phyloP scores from a whole-genome alignment of 1,140 invertebrate species.

The Probaryconus sp. region DNA sequence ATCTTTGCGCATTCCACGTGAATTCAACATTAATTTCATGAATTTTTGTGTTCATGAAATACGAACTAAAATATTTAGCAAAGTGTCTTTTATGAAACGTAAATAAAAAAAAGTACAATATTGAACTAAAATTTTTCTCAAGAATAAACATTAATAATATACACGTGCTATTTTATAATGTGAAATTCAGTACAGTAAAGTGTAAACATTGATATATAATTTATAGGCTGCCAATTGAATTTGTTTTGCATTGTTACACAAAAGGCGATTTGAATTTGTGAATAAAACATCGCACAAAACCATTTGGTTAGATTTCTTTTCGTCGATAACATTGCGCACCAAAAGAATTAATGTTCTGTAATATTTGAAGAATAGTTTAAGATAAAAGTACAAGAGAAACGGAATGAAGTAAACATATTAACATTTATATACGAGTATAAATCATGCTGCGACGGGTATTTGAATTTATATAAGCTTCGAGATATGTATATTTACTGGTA shows the following conservation, averaged over 20 bases:
- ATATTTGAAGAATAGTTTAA: slow-evolving; percentile 46
- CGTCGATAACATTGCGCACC: slow-evolving; percentile 30
- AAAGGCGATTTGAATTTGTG: slow-evolving; percentile 53
- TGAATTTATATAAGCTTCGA: slow-evolving; percentile 30
- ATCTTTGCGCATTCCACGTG: too few relatives aligned
- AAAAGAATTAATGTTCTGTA: slow-evolving; percentile 46
- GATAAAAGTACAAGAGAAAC: slow-evolving; percentile 41
- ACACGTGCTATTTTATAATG: slow-evolving; percentile 1
- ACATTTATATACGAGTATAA: slow-evolving; percentile 40
- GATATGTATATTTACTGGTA: slow-evolving; percentile 19
- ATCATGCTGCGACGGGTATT: slow-evolving; percentile 17
- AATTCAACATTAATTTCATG: too few relatives aligned
- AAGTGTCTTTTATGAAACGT: too few relatives aligned
- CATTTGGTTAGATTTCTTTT: slow-evolving; percentile 34
- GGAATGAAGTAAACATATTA: slow-evolving; percentile 48
- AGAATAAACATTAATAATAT: too few relatives aligned
- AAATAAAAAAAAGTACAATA: too few relatives aligned
- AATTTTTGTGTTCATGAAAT: too few relatives aligned
- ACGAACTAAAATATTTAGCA: too few relatives aligned
- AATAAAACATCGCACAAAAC: slow-evolving; percentile 54
- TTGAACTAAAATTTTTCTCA: too few relatives aligned
- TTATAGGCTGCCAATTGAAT: slow-evolving; percentile 47
- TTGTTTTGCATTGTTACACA: slow-evolving; percentile 52
- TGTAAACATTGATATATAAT: slow-evolving; percentile 38
- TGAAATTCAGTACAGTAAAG: slow-evolving; percentile 13